Base-by-base conservation (phyloP, 2,888 invertebrate species). In the Eristalinus sepulchralis region DNA sequence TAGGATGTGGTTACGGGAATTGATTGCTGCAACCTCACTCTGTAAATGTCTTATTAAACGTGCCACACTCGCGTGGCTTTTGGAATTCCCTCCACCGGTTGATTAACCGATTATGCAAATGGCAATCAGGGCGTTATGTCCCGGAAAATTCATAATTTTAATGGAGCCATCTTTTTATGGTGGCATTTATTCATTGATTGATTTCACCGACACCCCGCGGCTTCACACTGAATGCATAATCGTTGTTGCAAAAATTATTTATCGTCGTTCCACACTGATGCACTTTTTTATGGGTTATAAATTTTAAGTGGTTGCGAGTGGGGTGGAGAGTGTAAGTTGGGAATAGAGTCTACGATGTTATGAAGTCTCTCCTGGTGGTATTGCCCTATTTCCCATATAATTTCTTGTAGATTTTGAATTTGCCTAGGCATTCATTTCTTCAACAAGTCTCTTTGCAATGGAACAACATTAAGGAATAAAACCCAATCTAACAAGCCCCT, bases 81-180 rank as follows among this genome's bases (percentile, higher is more conserved):
- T 17, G 47, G 8, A n/a, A 47, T 9, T 47, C 47, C 8, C 6
- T 8, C 8, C 47, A 8, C 17, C 47, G 17, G 47, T 47, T 47
- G n/a, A 33, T 62, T 39, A 55, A 17, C 34, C 24, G 55, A 64
- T 55, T 64, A 73, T 73, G 73, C 17, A 55, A 73, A 73, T 36
- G 24, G 17, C 55, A 36, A 73, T 73, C 36, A 36, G 8, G 34
- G 53, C 20, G 55, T 57, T 9, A 73, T 73, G 34, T 55, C 2
- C 13, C 13, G 73, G 36, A 64, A 64, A 73, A 57, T 73, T 64
- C 20, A 27, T 13, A 27, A 36, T 73, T 57, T 57, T 47, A 62
- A 53, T 47, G 72, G 10, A 33, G 9, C 20, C 33, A 17, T 33
- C n/a, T 1, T 64, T 72, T 62, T 20, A 39, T 36, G 59, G 11